Conservation (phyloP, 1,140 invertebrate genomes). For the Lordiphosa collinella region DNA sequence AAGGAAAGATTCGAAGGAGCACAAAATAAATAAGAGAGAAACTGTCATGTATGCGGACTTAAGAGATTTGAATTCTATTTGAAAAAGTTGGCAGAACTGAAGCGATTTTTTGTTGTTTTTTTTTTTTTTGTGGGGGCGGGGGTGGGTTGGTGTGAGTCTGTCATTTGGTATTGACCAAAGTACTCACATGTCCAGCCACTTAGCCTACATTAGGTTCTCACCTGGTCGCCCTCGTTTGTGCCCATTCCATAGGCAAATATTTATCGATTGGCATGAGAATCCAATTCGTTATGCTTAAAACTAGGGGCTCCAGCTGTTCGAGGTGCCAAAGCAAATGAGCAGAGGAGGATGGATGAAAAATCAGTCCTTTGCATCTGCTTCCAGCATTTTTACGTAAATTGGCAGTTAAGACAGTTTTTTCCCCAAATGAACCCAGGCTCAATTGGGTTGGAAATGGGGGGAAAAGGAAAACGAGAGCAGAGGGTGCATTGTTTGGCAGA, state of each 20-base stretch:
- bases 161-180: conserved; percentile 61
- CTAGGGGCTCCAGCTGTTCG: conserved; percentile 42
- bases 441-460: conserved; percentile 6
- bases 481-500: conserved; percentile 25
- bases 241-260: conserved; percentile 47
- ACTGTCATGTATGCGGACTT: conserved; percentile 72
- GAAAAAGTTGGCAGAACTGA: conserved; percentile 10
- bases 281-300: conserved; percentile 69
- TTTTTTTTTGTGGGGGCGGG: too few relatives aligned
- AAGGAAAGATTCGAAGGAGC: conserved; percentile 22
- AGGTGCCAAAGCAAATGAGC: conserved; percentile 21
- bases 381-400: conserved; percentile 63
- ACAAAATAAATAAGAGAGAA: conserved; percentile 56
- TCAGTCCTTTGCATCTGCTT: conserved; percentile 48
- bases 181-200: conserved; percentile 33
- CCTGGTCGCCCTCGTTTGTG: conserved; percentile 10
- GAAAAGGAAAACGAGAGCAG: neutral
- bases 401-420: conserved; percentile 51
- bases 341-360: conserved; percentile 40
- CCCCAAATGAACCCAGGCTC: conserved; percentile 13
- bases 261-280: conserved; percentile 64
- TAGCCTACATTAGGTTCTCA: conserved; percentile 57
- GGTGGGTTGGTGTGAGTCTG: conserved; percentile 16
- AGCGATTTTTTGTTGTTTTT: conserved; percentile 9
- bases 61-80: conserved; percentile 77